Evolutionary conservation across 2,888 invertebrate species (phyloP), one percentile per base, ranked within the genome.

Genomic region (Cryptocheilus praepositus): DNA sequence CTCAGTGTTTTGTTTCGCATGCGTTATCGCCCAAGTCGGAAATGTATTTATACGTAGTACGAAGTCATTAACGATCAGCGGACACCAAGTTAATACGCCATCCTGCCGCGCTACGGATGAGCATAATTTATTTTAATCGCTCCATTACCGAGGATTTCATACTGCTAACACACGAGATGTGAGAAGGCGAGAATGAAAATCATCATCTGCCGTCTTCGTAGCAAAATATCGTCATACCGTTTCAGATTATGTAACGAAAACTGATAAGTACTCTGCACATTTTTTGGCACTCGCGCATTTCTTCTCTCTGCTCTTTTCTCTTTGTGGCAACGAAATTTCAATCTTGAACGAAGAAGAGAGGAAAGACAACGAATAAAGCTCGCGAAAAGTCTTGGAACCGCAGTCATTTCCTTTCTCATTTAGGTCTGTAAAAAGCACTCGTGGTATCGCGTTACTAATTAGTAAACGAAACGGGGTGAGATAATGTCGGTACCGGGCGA

Each of bases 381-480:
- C 73, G 67, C 73, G 75, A 78, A 81, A 84, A 76, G 79, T 78
- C 77, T 73, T 74, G 73, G 67, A 45, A 54, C 59, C 67, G 64
- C 70, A 78, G 76, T 82, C 82, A 81, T 86, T 85, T 86, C 75
- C 80, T 84, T 81, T 76, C n/a, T 49, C 49, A 18, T 18, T 16
- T 81, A 77, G 77, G 75, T 71, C 70, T 45, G 74, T 61, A 74
- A 73, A 80, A 79, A 81, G 75, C 70, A 66, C 68, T 72, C 77
- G 76, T 67, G 81, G 81, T 82, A 85, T 86, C 85, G 63, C 76
- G 84, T 86, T 86, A 85, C 86, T 86, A 86, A 86, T 86, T 86
- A 85, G 84, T 81, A 83, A 80, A 84, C 74, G 80, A 83, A 83
- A 84, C 79, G 80, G 79, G 74, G 68, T 67, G 67, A 73, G 76